Conservation (phyloP, 2,797 vertebrate genomes). For the Crotalus adamanteus region DNA sequence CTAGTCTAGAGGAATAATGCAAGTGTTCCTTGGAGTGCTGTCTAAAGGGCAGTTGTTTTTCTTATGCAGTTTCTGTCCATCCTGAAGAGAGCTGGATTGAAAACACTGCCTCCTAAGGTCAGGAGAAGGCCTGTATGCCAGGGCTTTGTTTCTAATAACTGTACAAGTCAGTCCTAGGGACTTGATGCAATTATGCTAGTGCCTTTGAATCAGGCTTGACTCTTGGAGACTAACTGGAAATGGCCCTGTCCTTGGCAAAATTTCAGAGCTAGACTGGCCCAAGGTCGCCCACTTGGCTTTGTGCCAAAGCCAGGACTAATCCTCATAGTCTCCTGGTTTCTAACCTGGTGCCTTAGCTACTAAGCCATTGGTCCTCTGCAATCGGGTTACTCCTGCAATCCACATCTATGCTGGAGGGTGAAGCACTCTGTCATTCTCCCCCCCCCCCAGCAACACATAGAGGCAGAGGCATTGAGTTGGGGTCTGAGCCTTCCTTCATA, state of each 20-base stretch:
- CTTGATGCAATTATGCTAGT: background rate
- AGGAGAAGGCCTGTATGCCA: background rate
- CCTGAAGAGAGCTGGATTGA: background rate
- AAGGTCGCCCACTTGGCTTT: background rate
- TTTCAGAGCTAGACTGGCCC: background rate
- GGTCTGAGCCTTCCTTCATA: background rate
- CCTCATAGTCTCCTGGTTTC: background rate
- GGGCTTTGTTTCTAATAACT: background rate
- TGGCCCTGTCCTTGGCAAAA: background rate
- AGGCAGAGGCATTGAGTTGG: background rate
- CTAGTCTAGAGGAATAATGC: background rate
- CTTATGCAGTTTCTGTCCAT: background rate
- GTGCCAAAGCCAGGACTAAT: background rate
- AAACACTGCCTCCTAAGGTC: background rate
- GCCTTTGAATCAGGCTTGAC: background rate
- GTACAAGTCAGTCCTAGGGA: background rate
- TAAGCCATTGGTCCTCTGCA: background rate
- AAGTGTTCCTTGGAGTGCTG: background rate
- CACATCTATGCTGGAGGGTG: background rate
- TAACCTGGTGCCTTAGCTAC: background rate
- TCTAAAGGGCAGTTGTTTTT: constrained; percentile 51
- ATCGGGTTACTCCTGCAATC: background rate
- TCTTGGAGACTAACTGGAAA: background rate
- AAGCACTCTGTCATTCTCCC: background rate
- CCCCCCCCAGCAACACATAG: background rate